Conservation (phyloP, 2,797 vertebrate species). For the Dipus sagitta region DNA sequence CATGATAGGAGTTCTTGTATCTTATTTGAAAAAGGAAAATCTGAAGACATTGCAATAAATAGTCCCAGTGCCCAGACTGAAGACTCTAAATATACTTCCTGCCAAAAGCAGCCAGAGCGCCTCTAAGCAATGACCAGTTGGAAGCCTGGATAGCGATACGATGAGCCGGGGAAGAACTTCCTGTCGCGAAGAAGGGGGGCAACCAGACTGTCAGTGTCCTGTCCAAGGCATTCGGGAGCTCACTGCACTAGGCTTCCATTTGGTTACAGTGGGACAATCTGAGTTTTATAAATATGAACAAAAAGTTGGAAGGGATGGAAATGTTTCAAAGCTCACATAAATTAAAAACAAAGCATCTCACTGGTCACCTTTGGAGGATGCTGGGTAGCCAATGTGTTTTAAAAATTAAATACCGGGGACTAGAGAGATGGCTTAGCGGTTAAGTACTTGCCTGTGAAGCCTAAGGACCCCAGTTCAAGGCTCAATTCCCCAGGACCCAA, state of each 20-base stretch:
- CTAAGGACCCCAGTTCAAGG: too few relatives aligned
- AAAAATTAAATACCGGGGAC: neutral
- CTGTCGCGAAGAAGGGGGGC: slow-evolving; percentile 46
- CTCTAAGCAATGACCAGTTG: slow-evolving; percentile 40
- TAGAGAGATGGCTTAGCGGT: too few relatives aligned
- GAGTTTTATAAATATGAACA: neutral
- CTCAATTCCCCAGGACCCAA: too few relatives aligned
- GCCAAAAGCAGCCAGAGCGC: slow-evolving; percentile 26
- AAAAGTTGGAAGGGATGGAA: neutral
- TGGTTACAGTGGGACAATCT: neutral
- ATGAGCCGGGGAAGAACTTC: neutral
- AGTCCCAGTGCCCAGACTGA: slow-evolving; percentile 12
- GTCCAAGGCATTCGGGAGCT: neutral
- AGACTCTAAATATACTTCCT: slow-evolving; percentile 58
- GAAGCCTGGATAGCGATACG: slow-evolving; percentile 9
- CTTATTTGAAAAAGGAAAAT: slow-evolving; percentile 48
- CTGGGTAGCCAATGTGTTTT: neutral
- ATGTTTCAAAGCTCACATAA: slow-evolving; percentile 41
- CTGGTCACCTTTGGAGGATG: neutral
- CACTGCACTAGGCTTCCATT: slow-evolving; percentile 15
- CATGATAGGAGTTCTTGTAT: slow-evolving; percentile 44
- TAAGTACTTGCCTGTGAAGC: too few relatives aligned
- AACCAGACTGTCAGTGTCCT: neutral
- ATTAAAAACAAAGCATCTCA: neutral
- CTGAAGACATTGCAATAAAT: slow-evolving; percentile 41